A percentile compares a stretch with the other conserved stretches of the same genome.
Evolutionary conservation across 2,888 invertebrate genomes (phyloP).

Genomic region (Drosophila austrosaltans): DNA sequence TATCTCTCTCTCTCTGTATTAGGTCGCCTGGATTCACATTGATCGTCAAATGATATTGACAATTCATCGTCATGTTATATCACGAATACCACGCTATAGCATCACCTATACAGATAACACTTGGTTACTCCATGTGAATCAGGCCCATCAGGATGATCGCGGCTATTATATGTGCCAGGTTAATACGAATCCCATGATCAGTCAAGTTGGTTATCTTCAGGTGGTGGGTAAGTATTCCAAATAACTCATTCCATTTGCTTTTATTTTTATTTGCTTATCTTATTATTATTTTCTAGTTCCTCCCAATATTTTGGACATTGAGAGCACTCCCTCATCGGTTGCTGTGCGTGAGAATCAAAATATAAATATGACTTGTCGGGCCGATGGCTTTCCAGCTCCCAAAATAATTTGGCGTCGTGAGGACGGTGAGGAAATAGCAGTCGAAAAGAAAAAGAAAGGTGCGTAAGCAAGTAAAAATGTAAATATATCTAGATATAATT

Average conservation of each 20-base stretch:
- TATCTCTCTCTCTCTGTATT: constrained; percentile 36
- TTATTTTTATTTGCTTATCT: too few species aligned
- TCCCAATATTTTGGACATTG: constrained; percentile 95
- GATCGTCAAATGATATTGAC: constrained; percentile 97
- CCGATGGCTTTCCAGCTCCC: constrained; percentile 95
- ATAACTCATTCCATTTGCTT: too few species aligned
- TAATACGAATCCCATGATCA: constrained; percentile 97
- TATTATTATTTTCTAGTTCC: constrained; percentile 87
- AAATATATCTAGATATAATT: background rate
- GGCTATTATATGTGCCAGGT: constrained; percentile 88
- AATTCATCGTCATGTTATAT: constrained; percentile 95
- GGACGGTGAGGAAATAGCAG: constrained; percentile 93
- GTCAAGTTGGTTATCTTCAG: constrained; percentile 96
- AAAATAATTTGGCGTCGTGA: constrained; percentile 97
- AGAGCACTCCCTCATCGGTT: constrained; percentile 95
- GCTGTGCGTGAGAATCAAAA: constrained; percentile 97
- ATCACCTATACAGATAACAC: constrained; percentile 96
- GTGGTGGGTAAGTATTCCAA: constrained; percentile 90
- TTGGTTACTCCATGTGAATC: constrained; percentile 94
- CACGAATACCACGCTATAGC: constrained; percentile 94
- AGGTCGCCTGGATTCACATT: constrained; percentile 98
- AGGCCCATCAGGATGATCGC: constrained; percentile 95
- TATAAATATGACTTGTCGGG: constrained; percentile 95
- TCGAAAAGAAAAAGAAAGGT: constrained; percentile 95
- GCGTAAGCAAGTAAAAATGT: constrained; percentile 53